A percentile compares a stretch with the other conserved stretches of the same genome.
Conservation (phyloP, 53 echinoderm and acorn worm species). For the Henricia sp. region DNA sequence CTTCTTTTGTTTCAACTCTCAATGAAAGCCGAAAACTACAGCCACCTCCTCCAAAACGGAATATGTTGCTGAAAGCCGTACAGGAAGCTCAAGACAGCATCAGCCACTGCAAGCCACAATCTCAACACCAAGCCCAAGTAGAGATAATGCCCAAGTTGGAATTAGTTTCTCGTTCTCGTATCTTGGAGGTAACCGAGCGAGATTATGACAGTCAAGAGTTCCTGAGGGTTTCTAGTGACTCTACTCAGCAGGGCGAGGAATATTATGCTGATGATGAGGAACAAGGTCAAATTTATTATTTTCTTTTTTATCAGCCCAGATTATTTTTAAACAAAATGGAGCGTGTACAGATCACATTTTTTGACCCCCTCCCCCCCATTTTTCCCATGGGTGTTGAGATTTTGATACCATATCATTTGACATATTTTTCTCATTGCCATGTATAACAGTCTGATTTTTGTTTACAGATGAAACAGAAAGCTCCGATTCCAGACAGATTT, state of each 20-base stretch:
- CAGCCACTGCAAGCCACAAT: background rate
- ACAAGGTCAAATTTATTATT: slow-evolving; percentile 36
- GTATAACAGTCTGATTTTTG: too few relatives aligned
- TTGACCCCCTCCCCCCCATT: too few relatives aligned
- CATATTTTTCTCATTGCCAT: too few relatives aligned
- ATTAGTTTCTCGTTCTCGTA: slow-evolving; percentile 72
- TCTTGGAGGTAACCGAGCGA: slow-evolving; percentile 73
- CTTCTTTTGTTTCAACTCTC: background rate
- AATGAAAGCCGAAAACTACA: background rate
- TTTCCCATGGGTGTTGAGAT: too few relatives aligned
- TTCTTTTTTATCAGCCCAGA: too few relatives aligned
- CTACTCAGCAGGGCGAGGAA: slow-evolving; percentile 25
- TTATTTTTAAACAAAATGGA: too few relatives aligned
- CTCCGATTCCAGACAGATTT: slow-evolving; percentile 61
- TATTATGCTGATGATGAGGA: slow-evolving; percentile 60
- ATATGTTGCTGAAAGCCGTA: slow-evolving; percentile 49
- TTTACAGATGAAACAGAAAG: slow-evolving; percentile 35
- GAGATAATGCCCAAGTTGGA: slow-evolving; percentile 49
- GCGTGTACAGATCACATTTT: too few relatives aligned
- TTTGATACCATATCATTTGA: too few relatives aligned
- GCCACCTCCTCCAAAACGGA: slow-evolving; percentile 31
- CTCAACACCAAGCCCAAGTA: background rate
- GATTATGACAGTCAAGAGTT: slow-evolving; percentile 81
- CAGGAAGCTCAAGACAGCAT: slow-evolving; percentile 32
- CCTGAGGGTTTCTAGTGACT: slow-evolving; percentile 64